Conservation (phyloP, 37 sponge, comb jelly and placozoan genomes). For the Dysidea cf. avara region DNA sequence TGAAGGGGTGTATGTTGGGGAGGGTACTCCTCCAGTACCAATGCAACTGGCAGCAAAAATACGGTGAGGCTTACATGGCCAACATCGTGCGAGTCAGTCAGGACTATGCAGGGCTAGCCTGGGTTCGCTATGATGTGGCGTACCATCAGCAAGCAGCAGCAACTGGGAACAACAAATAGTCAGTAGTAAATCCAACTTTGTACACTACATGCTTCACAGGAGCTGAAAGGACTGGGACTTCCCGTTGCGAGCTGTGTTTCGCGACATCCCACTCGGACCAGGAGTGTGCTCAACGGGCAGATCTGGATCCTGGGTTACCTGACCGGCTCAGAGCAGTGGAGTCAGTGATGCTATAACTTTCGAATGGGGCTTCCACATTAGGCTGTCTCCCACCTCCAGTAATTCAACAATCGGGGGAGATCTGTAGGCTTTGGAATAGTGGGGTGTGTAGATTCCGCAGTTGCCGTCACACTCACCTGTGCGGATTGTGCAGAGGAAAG, state of each 20-base stretch:
- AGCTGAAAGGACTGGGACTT: neutral
- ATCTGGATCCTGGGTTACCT: neutral
- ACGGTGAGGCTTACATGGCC: slow-evolving; percentile 21
- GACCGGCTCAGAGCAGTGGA: slow-evolving; percentile 8
- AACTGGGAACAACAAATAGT: slow-evolving; percentile 7
- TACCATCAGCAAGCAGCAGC: slow-evolving; percentile 20
- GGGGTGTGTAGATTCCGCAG: too few relatives aligned
- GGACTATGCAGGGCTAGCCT: slow-evolving; percentile 33
- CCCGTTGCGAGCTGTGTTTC: slow-evolving; percentile 5
- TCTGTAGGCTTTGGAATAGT: too few relatives aligned
- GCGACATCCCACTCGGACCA: neutral
- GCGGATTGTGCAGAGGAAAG: too few relatives aligned
- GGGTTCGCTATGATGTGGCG: slow-evolving; percentile 31
- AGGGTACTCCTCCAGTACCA: too few relatives aligned
- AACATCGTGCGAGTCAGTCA: slow-evolving; percentile 9
- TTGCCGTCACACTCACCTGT: too few relatives aligned
- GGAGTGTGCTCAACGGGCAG: slow-evolving; percentile 13
- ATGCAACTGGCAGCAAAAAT: too few relatives aligned
- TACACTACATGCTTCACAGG: slow-evolving; percentile 18
- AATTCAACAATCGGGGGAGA: too few relatives aligned
- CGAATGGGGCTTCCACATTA: too few relatives aligned
- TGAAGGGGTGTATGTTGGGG: too few relatives aligned
- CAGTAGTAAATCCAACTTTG: neutral
- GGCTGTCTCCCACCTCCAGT: too few relatives aligned
- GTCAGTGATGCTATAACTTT: too few relatives aligned